Base-by-base conservation (phyloP, 2,113 vertebrate genomes). In the Beaufortia kweichowensis region DNA sequence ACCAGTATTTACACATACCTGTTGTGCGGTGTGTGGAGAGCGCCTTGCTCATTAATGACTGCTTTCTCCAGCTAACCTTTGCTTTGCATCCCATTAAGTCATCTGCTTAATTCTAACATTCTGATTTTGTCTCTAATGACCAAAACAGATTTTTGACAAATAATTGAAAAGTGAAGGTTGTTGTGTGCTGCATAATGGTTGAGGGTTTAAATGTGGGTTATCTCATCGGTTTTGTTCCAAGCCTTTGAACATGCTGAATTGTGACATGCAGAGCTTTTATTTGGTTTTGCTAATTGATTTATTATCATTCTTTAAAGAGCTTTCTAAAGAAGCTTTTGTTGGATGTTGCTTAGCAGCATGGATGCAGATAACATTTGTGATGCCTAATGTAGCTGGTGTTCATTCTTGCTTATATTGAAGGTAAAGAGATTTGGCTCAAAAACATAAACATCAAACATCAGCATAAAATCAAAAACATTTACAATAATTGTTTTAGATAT, bases 1-100 rank as follows among this genome's bases (percentile, higher is more conserved):
- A 33, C 56, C 14, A 24, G 12, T 26, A 39, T 57, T 71, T 71
- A 33, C 67, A 70, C 48, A 26, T 24, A 70, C 6, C 50, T 35
- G 29, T 28, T 68, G 46, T 26, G 29, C n/a, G n/a, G n/a, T 15
- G 21, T 24, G 67, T 10, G 39, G n/a, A 70, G 33, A n/a, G 26
- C 29, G 26, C 1, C 17, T 53, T 14, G n/a, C 46, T 69, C 50
- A 70, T 56, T 56, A 55, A 31, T 33, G 46, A 33, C 21, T 56
- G 50, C 50, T 35, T 56, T 24, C 31, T 17, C 14, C n/a, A 33
- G 1, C 29, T 35, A 67, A 70, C 12, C 7, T 46, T 66, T 70
- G n/a, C n/a, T 70, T 24, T 19, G 7, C 31, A 23, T 19, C 12
- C 29, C 8, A 19, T 56, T n/a, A 46, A 28, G 26, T 26, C 12